These are phyloP conservation scores for Sebastiscus tertius DNA, from an alignment of 2,797 vertebrate species.

Conservation along the genomic window DNA sequence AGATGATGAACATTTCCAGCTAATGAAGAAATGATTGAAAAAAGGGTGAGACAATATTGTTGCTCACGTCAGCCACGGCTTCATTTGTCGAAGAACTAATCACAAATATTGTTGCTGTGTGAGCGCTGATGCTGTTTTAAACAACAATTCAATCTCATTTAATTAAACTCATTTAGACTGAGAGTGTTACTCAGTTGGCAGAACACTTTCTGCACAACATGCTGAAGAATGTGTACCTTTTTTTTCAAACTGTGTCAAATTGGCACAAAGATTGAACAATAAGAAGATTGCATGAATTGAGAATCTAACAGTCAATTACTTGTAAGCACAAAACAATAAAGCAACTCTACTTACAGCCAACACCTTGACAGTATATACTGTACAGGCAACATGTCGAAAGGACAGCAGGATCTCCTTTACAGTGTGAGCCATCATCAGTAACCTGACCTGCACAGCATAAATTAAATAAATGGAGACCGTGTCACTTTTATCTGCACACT, in stretches of 20 bases:
- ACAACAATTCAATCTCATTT: slow-evolving; percentile 15
- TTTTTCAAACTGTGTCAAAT: not conserved
- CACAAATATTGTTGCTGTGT: not conserved
- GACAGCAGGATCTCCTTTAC: not conserved
- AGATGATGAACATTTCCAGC: not conserved
- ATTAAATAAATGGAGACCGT: not conserved
- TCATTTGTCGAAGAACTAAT: not conserved
- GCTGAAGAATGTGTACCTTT: not conserved
- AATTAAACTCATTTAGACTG: slow-evolving; percentile 2
- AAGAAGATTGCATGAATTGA: not conserved
- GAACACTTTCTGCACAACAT: not conserved
- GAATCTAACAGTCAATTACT: not conserved
- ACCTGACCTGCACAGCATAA: not conserved
- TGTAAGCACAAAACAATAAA: not conserved
- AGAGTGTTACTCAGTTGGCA: not conserved
- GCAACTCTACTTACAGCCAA: not conserved
- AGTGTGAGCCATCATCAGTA: not conserved
- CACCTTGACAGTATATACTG: too few species aligned
- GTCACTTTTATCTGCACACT: slow-evolving; percentile 3
- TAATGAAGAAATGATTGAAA: not conserved
- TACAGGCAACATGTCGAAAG: not conserved
- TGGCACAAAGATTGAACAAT: not conserved
- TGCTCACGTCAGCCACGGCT: not conserved
- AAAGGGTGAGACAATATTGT: not conserved
- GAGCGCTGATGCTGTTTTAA: not conserved